A percentile compares a stretch with the other conserved stretches of the same genome.
phyloP scores from a whole-genome alignment of 1,140 invertebrate species.

The Ruditapes philippinarum region DNA sequence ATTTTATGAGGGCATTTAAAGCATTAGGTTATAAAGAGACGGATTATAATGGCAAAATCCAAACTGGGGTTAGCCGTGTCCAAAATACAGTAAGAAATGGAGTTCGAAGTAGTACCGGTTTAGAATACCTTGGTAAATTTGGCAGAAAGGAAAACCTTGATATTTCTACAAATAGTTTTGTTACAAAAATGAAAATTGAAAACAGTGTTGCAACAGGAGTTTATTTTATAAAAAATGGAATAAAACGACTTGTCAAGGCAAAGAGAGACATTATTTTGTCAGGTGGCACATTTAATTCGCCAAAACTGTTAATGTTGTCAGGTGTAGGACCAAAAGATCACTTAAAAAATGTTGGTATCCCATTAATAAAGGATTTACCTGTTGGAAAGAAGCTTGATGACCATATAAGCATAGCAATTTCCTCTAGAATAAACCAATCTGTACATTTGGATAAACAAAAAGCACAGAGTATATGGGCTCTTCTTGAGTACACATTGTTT shows the following conservation, averaged over 20 bases:
- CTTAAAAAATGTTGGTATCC: not conserved
- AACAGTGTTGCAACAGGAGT: slow-evolving; percentile 19
- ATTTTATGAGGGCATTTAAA: slow-evolving; percentile 34
- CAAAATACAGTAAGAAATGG: not conserved
- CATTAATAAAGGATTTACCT: not conserved
- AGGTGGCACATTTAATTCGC: slow-evolving; percentile 94
- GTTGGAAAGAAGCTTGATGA: slow-evolving; percentile 26
- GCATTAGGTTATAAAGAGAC: slow-evolving; percentile 85
- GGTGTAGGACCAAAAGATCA: slow-evolving; percentile 91
- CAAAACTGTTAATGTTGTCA: slow-evolving; percentile 96
- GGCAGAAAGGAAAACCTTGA: slow-evolving; percentile 23
- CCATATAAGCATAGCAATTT: not conserved
- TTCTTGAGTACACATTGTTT: not conserved
- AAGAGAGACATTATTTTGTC: slow-evolving; percentile 83
- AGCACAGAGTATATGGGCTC: not conserved
- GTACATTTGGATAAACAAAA: not conserved
- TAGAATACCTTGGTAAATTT: not conserved
- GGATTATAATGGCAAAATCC: slow-evolving; percentile 50
- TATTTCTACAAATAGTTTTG: not conserved
- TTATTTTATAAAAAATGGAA: slow-evolving; percentile 1
- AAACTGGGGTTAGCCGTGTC: not conserved
- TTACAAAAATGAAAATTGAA: slow-evolving; percentile 18
- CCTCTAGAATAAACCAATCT: not conserved
- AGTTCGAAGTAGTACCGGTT: not conserved
- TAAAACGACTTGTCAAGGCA: slow-evolving; percentile 19